A percentile compares a stretch with the other conserved stretches of the same genome.
Conservation (phyloP, 2,888 invertebrate genomes). For the Archips crataeganus region DNA sequence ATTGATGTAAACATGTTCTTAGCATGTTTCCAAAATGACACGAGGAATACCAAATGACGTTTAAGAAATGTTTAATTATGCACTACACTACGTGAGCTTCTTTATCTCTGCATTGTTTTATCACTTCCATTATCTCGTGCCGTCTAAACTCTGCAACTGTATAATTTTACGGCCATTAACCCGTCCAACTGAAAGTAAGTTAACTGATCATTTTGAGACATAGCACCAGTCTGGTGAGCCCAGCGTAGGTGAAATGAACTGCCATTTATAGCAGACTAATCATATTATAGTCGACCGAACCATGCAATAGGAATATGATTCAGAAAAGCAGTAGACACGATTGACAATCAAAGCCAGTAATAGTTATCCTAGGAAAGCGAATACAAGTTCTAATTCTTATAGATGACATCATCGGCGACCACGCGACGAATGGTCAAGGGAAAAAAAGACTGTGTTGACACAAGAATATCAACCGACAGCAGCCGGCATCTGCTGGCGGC, state of each 20-base stretch:
- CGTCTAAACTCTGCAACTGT: conserved; percentile 48
- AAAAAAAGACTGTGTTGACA: conserved; percentile 67
- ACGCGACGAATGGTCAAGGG: conserved; percentile 56
- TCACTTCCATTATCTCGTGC: conserved; percentile 34
- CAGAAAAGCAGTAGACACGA: neutral
- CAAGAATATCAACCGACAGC: conserved; percentile 59
- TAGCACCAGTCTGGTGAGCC: conserved; percentile 15
- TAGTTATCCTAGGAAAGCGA: conserved; percentile 1
- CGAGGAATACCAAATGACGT: neutral
- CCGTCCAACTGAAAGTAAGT: conserved; percentile 43
- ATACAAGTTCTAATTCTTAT: conserved; percentile 36
- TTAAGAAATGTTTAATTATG: conserved; percentile 11
- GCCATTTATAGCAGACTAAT: conserved; percentile 26
- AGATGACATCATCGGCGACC: conserved; percentile 75
- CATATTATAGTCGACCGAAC: conserved; percentile 10
- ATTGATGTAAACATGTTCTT: neutral
- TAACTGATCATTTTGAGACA: conserved; percentile 40
- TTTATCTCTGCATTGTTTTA: conserved; percentile 36
- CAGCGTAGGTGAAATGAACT: conserved; percentile 25
- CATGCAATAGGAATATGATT: neutral
- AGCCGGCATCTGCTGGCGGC: conserved; percentile 58
- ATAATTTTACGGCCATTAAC: conserved; percentile 60
- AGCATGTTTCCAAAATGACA: neutral
- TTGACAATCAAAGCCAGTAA: neutral
- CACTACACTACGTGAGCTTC: conserved; percentile 22